These are phyloP conservation scores for Leucoma salicis DNA, from an alignment of 2,888 invertebrate genomes.

Conservation along the genomic window DNA sequence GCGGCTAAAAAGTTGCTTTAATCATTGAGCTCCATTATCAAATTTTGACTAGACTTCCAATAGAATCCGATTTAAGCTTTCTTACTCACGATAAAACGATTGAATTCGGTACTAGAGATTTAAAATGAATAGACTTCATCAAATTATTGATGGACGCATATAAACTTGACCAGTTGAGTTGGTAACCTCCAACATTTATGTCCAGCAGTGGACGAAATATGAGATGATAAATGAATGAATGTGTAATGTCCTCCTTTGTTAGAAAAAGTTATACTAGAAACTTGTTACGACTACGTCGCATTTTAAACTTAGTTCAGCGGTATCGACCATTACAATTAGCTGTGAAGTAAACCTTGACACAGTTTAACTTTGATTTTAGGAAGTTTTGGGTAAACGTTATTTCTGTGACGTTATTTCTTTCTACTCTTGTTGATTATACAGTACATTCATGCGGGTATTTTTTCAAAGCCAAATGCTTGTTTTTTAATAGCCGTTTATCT, in stretches of 20 bases:
- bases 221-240: background rate
- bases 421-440: constrained; percentile 5
- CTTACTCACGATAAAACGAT: no score
- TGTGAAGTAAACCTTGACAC: constrained; percentile 24
- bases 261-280: background rate
- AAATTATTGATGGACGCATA: no score
- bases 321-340: constrained; percentile 21
- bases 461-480: background rate
- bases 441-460: background rate
- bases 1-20: no score
- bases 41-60: no score
- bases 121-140: no score
- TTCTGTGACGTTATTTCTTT: constrained; percentile 13
- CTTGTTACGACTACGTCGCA: background rate
- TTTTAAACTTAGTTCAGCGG: constrained; percentile 14
- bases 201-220: no score
- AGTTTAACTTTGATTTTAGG: constrained; percentile 22
- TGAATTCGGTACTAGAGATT: no score
- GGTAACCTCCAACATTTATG: no score
- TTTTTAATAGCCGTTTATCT: no score
- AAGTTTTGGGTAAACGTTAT: constrained; percentile 10
- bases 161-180: no score
- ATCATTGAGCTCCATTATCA: no score
- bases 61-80: no score
- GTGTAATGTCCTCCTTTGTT: background rate